Evolutionary conservation across 2,888 invertebrate genomes (phyloP).

Genomic region (Antheraea yamamai): DNA sequence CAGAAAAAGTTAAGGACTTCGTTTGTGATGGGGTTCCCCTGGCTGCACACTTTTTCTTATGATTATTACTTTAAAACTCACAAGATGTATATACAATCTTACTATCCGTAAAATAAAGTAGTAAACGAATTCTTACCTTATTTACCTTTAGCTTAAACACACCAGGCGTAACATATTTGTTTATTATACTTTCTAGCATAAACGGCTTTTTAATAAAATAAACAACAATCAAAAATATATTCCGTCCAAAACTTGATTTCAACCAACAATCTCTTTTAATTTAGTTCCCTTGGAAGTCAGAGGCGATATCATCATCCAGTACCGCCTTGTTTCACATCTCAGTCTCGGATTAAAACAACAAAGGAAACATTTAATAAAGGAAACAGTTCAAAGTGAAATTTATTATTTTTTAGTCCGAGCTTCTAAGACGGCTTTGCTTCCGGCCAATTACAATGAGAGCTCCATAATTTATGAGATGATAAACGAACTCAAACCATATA

Average conservation of each 20-base stretch:
- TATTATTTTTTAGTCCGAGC: constrained; percentile 4
- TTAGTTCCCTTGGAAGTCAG: not conserved
- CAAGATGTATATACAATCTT: too few relatives aligned
- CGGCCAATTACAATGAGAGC: not conserved
- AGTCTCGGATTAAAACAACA: not conserved
- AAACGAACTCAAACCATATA: not conserved
- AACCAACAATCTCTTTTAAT: not conserved
- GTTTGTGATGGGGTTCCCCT: too few relatives aligned
- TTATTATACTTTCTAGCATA: not conserved
- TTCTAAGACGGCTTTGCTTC: not conserved
- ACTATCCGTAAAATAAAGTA: too few relatives aligned
- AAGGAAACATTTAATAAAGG: constrained; percentile 9
- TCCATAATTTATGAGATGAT: not conserved
- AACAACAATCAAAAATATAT: not conserved
- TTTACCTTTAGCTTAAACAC: too few relatives aligned
- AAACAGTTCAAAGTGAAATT: constrained; percentile 3
- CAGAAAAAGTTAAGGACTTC: too few relatives aligned
- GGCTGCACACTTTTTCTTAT: too few relatives aligned
- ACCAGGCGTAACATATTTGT: too few relatives aligned
- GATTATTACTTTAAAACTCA: too few relatives aligned
- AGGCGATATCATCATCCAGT: not conserved
- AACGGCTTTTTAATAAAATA: not conserved
- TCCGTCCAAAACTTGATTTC: not conserved
- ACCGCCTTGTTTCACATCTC: not conserved
- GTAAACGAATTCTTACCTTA: too few relatives aligned